Conservation (phyloP, 2,797 vertebrate species). For the Enteromius viviparus region DNA sequence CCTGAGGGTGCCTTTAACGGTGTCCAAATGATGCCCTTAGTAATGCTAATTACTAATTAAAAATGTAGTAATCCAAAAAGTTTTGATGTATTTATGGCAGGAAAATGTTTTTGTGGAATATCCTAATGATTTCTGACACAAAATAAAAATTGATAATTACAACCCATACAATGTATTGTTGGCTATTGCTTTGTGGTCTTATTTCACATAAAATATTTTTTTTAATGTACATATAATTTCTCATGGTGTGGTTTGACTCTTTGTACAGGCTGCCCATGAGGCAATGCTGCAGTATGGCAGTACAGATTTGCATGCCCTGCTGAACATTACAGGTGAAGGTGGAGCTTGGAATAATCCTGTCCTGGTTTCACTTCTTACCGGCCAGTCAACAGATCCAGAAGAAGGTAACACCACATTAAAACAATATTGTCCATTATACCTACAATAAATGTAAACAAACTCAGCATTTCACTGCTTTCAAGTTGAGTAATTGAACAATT, state of each 20-base stretch:
- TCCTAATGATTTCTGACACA: background rate
- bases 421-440: background rate
- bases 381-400: constrained; percentile 85
- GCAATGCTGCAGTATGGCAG: constrained; percentile 92
- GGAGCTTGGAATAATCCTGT: constrained; percentile 93
- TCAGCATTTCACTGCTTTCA: background rate
- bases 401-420: constrained; percentile 74
- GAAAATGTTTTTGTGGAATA: background rate
- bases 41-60: background rate
- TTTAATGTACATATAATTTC: background rate
- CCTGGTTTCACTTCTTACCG: constrained; percentile 88
- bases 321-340: constrained; percentile 92
- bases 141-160: background rate
- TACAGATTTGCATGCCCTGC: constrained; percentile 91
- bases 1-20: background rate
- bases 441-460: background rate
- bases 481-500: background rate
- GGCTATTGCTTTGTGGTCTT: background rate
- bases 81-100: background rate
- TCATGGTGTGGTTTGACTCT: constrained; percentile 14
- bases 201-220: background rate
- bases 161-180: background rate
- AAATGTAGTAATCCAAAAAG: background rate
- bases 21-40: background rate
- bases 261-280: constrained; percentile 88